These are phyloP conservation scores for Leptodactylus fallax DNA, from an alignment of 2,797 vertebrate species.

Conservation along the genomic window DNA sequence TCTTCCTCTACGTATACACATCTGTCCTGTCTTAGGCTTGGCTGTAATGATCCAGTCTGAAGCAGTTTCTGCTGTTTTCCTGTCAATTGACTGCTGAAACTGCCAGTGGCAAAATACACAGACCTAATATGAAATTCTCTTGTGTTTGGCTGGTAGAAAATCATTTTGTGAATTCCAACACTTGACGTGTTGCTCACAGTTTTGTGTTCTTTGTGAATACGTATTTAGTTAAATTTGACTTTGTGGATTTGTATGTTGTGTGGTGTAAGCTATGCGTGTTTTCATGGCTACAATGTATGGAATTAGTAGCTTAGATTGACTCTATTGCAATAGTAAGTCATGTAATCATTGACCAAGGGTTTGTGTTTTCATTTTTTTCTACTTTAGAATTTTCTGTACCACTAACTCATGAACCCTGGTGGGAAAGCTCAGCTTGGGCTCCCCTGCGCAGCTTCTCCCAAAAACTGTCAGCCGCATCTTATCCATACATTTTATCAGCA, in stretches of 20 bases:
- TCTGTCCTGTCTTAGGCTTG: neutral
- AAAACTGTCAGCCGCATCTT: too few species aligned
- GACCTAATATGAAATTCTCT: constrained; percentile 29
- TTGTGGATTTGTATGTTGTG: neutral
- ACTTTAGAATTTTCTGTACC: too few species aligned
- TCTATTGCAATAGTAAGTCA: neutral
- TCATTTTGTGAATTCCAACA: neutral
- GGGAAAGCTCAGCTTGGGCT: too few species aligned
- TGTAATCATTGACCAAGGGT: too few species aligned
- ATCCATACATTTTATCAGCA: too few species aligned
- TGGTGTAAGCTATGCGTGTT: too few species aligned
- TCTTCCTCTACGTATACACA: neutral
- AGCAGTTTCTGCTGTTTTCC: constrained; percentile 25
- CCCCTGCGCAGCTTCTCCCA: too few species aligned
- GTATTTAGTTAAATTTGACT: neutral
- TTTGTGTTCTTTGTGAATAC: neutral
- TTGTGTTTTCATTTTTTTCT: too few species aligned
- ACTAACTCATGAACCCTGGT: too few species aligned
- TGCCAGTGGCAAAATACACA: constrained; percentile 25
- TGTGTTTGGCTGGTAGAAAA: neutral
- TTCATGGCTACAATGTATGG: too few species aligned
- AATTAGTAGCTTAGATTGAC: neutral
- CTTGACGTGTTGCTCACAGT: neutral
- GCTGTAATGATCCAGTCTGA: constrained; percentile 11
- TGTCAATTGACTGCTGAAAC: constrained; percentile 35